Evolutionary conservation across 2,113 vertebrate species (phyloP), one percentile per base, ranked within the genome.

Genomic region (Anseranas semipalmata): DNA sequence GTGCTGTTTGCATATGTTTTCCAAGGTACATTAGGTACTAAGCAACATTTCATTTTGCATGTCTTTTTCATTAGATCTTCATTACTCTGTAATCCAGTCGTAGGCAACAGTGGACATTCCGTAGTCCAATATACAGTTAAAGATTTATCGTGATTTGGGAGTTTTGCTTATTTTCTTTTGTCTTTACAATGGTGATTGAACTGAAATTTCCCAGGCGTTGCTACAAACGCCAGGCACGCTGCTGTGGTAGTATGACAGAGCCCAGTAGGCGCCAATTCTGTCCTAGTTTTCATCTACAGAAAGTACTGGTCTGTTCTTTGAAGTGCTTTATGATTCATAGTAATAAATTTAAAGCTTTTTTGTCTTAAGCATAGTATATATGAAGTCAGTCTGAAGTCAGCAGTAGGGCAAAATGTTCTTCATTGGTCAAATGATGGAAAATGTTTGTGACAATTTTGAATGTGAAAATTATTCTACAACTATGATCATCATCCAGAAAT

Each of bases 211-310:
- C 70, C 37, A 78, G 24, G 9, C 71, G 7, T 65, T 71, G 18
- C 25, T 70, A 43, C 17, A 35, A n/a, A 43, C 0, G 0, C 56
- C 22, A 71, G 73, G 17, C 27, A 27, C 1, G 1, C 35, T 35
- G 35, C 17, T 21, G 45, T 48, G 20, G 27, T 70, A 39, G 17
- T 3, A 10, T 83, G 59, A 63, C 77, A 93, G 85, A 62, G 43
- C n/a, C 48, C 66, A 32, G 14, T 15, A 39, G 45, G 9, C 37
- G n/a, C 18, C 9, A 24, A 1, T 89, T 91, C 59, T 58, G 5
- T 21, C n/a, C 27, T 2, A 8, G 33, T 85, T 86, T 45, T 85
- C 19, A 28, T 37, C 19, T 75, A 2, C n/a, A 72, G 59, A 77
- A 87, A 37, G 32, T 53, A 18, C 10, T 68, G 7, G 25, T 62